phyloP scores from a whole-genome alignment of 2,888 invertebrate genomes.

The Dolomedes plantarius region DNA sequence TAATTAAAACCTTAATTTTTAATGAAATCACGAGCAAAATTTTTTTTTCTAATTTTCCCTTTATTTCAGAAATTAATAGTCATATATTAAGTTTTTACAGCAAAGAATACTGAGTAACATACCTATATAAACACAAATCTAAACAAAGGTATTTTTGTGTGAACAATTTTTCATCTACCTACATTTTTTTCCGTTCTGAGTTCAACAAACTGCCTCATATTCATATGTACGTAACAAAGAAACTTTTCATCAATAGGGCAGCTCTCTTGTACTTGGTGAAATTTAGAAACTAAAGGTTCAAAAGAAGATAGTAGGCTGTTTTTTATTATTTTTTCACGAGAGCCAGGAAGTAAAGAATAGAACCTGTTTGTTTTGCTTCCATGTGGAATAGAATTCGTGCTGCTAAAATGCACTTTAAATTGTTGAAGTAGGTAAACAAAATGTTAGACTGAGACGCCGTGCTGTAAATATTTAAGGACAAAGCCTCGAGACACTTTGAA shows the following conservation, averaged over 20 bases:
- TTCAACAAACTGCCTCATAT: background rate
- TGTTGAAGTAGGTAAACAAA: conserved; percentile 9
- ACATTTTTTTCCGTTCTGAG: no score
- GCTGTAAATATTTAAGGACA: conserved; percentile 11
- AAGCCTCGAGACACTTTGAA: background rate
- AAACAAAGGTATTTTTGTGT: no score
- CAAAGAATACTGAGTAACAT: no score
- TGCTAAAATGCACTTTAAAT: conserved; percentile 18
- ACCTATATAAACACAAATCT: no score
- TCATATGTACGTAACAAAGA: background rate
- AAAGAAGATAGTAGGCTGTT: background rate
- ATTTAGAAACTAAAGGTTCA: background rate
- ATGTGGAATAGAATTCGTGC: background rate
- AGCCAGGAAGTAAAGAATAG: background rate
- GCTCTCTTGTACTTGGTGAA: background rate
- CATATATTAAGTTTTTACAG: no score
- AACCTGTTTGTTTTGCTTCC: background rate
- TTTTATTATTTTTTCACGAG: background rate
- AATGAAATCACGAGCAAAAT: no score
- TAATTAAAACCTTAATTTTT: no score
- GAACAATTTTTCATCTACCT: no score
- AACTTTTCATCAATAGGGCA: background rate
- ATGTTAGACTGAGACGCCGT: background rate
- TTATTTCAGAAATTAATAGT: no score
- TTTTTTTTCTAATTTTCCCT: no score